phyloP scores from a whole-genome alignment of 2,797 vertebrate species.

The Pangasius sanitwongsei region DNA sequence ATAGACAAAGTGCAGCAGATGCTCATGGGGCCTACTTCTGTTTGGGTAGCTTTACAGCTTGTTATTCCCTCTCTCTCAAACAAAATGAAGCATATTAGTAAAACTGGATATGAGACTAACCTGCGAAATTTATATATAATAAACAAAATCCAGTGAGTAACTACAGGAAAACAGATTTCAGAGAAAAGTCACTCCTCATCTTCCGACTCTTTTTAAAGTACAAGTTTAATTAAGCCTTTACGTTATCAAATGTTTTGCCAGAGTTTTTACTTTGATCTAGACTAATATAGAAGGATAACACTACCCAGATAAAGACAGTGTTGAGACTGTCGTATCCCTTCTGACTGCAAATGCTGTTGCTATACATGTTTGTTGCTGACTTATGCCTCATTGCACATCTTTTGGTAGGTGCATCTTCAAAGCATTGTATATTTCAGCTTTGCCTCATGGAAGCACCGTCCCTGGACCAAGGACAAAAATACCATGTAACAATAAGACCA shows the following conservation, averaged over 20 bases:
- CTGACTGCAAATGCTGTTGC: neutral
- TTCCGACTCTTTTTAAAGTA: neutral
- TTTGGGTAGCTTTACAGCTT: neutral
- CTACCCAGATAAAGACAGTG: neutral
- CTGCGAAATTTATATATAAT: neutral
- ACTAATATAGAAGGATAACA: neutral
- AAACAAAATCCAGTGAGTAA: neutral
- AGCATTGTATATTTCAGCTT: neutral
- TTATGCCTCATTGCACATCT: neutral
- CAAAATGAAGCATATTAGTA: neutral
- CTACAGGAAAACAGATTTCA: neutral
- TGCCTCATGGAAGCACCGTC: neutral
- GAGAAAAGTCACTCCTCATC: neutral
- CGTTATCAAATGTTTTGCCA: neutral
- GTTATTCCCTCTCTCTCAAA: neutral
- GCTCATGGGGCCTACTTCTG: neutral
- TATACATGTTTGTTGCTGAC: neutral
- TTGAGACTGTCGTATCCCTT: neutral
- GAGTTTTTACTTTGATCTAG: neutral
- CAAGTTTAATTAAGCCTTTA: neutral
- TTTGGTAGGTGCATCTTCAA: neutral
- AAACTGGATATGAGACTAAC: neutral
- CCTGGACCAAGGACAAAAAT: neutral
- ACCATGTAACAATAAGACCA: neutral
- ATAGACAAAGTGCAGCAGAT: neutral